A percentile compares a stretch with the other conserved stretches of the same genome.
Conservation (phyloP, 2,797 vertebrate genomes). For the Hylomyscus alleni region DNA sequence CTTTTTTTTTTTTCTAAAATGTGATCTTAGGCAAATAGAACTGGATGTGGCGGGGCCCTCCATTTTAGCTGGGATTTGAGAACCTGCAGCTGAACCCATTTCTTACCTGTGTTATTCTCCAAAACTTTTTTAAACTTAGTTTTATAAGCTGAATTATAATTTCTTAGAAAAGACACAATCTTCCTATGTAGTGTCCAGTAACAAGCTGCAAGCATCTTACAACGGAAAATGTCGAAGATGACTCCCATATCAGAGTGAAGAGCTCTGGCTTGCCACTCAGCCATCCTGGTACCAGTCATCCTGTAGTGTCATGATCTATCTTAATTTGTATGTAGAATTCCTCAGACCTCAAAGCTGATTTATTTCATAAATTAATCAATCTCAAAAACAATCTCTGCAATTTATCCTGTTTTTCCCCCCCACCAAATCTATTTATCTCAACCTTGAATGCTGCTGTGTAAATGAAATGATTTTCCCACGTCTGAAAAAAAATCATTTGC, state of each 20-base stretch:
- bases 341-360: constrained; percentile 44
- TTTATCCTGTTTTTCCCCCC: constrained; percentile 11
- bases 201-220: neutral
- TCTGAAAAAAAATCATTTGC: constrained; percentile 11
- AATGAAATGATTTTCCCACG: constrained; percentile 44
- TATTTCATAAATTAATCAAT: constrained; percentile 42
- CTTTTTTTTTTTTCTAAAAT: neutral
- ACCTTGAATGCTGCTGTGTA: neutral
- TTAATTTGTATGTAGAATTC: constrained; percentile 59
- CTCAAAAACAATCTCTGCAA: constrained; percentile 35
- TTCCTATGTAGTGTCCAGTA: neutral
- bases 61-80: neutral
- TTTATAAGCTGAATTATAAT: neutral
- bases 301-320: constrained; percentile 1
- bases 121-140: neutral
- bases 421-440: constrained; percentile 21
- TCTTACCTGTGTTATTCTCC: neutral
- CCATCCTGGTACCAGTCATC: neutral
- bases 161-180: constrained; percentile 7
- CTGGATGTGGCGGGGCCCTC: neutral
- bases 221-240: neutral
- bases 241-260: neutral
- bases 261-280: neutral
- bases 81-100: constrained; percentile 7
- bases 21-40: neutral